Percentiles rank a stretch among this genome's conserved stretches.
These are phyloP conservation scores for Dolichotis patagonum DNA, from an alignment of 2,113 vertebrate genomes.

Conservation along the genomic window DNA sequence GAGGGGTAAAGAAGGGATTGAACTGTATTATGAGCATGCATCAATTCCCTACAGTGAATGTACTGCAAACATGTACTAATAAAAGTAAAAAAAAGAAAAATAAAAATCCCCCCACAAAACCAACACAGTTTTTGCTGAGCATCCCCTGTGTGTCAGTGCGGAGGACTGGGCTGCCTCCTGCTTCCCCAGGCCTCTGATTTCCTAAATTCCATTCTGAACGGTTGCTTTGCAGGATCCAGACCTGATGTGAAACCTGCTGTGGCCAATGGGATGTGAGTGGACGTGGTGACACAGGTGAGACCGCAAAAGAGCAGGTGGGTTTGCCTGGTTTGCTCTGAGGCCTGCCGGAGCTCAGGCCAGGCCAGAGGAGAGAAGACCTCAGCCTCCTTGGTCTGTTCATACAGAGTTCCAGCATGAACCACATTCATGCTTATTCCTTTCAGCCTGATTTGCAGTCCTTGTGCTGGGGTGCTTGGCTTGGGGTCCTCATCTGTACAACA, in stretches of 20 bases:
- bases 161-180: background rate
- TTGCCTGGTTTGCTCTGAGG: background rate
- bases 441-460: background rate
- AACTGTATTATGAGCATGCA: too few species aligned
- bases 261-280: background rate
- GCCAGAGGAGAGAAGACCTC: background rate
- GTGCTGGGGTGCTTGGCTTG: too few species aligned
- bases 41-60: too few species aligned
- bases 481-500: too few species aligned
- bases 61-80: too few species aligned
- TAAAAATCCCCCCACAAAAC: too few species aligned
- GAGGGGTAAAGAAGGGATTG: too few species aligned
- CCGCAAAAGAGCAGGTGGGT: accelerated
- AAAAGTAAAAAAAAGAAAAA: too few species aligned
- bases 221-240: background rate
- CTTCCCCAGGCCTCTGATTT: accelerated
- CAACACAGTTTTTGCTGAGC: accelerated
- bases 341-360: background rate
- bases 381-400: background rate
- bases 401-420: too few species aligned
- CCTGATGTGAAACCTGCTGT: accelerated
- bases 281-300: accelerated
- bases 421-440: background rate
- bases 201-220: background rate
- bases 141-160: accelerated